A percentile compares a stretch with the other conserved stretches of the same genome.
phyloP scores from a whole-genome alignment of 2,113 vertebrate genomes.

The Perca flavescens region DNA sequence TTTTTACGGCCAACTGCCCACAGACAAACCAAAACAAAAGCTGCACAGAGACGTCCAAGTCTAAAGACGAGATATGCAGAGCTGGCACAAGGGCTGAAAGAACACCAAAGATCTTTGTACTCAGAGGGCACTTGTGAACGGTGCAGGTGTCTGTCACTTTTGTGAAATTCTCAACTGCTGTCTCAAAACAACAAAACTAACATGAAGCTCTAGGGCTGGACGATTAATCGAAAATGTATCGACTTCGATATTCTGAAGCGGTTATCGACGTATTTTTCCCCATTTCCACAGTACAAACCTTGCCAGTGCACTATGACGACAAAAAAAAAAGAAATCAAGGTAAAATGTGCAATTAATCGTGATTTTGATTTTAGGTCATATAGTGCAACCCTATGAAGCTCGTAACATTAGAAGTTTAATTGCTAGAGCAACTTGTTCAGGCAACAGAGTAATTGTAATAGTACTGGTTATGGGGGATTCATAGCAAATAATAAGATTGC shows the following conservation, averaged over 20 bases:
- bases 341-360: too few relatives aligned
- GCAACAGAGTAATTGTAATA: background rate
- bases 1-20: slow-evolving; percentile 49
- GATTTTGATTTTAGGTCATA: too few relatives aligned
- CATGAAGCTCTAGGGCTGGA: background rate
- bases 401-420: background rate
- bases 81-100: slow-evolving; percentile 32
- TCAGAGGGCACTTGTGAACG: slow-evolving; percentile 5
- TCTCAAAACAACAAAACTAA: slow-evolving; percentile 13
- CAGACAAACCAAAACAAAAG: slow-evolving; percentile 43
- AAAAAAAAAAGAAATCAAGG: too few relatives aligned
- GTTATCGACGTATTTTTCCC: too few relatives aligned
- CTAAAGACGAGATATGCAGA: slow-evolving; percentile 11
- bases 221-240: too few relatives aligned
- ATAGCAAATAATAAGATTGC: background rate
- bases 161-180: background rate
- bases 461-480: background rate
- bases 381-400: background rate
- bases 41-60: slow-evolving; percentile 17
- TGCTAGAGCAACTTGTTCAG: background rate
- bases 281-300: too few relatives aligned
- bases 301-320: too few relatives aligned
- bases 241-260: too few relatives aligned
- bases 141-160: slow-evolving; percentile 29
- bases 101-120: slow-evolving; percentile 7